A percentile compares a stretch with the other conserved stretches of the same genome.
phyloP scores from a whole-genome alignment of 1,140 invertebrate species.

The Diplogasteroides magnus region DNA sequence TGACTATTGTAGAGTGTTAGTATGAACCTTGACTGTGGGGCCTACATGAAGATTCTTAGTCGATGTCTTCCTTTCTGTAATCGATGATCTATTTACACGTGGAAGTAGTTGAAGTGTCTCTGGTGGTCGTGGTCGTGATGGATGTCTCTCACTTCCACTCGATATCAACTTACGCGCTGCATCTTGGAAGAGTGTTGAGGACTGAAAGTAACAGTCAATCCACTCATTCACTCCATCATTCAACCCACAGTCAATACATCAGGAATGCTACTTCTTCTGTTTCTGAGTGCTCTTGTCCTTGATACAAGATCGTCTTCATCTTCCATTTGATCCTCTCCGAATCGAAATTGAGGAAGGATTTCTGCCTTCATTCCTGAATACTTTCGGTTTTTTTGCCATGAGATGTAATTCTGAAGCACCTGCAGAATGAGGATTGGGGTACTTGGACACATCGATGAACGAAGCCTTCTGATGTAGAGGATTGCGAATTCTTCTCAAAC shows the following conservation, averaged over 20 bases:
- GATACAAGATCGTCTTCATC: conserved; percentile 20
- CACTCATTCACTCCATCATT: not conserved
- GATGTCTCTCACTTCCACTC: not conserved
- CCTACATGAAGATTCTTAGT: conserved; percentile 29
- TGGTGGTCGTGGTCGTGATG: conserved; percentile 9
- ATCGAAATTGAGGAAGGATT: conserved; percentile 24
- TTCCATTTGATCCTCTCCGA: conserved; percentile 22
- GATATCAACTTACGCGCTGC: conserved; percentile 41
- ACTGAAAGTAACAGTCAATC: conserved; percentile 14
- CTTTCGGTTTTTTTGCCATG: no score
- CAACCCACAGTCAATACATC: conserved; percentile 36
- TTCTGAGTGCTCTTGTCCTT: conserved; percentile 21
- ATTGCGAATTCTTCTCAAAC: conserved; percentile 57
- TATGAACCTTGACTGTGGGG: not conserved
- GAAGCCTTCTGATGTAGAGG: conserved; percentile 22
- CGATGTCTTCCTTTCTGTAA: conserved; percentile 4
- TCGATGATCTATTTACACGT: conserved; percentile 15
- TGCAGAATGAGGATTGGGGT: not conserved
- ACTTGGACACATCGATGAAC: conserved; percentile 25
- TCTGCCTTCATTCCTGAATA: not conserved
- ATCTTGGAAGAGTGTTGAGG: conserved; percentile 32
- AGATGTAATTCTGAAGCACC: no score
- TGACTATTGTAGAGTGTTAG: not conserved
- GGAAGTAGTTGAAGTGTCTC: conserved; percentile 29
- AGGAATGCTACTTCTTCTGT: conserved; percentile 43